Conservation (phyloP, 2,888 invertebrate species). For the Terebella lapidaria region DNA sequence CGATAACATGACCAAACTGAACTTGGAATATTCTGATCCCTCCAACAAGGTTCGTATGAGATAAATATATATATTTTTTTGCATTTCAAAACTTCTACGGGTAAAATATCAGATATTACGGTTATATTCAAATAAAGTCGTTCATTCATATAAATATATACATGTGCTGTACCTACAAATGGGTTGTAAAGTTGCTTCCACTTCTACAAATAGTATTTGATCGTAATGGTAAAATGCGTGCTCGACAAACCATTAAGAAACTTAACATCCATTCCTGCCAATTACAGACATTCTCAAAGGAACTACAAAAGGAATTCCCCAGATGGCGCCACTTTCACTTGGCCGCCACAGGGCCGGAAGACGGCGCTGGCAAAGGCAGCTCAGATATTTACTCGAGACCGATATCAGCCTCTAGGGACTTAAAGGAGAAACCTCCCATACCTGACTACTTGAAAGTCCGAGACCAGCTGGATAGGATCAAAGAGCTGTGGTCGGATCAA, state of each 20-base stretch:
- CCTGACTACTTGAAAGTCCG: slow-evolving; percentile 5
- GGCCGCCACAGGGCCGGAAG: neutral
- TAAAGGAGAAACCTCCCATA: neutral
- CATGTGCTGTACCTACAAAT: too few species aligned
- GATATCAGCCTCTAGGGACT: neutral
- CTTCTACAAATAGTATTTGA: too few species aligned
- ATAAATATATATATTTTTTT: too few species aligned
- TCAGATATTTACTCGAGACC: neutral
- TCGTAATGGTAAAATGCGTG: too few species aligned
- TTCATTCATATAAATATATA: neutral
- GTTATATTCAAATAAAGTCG: neutral
- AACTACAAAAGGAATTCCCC: slow-evolving; percentile 12
- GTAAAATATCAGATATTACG: neutral
- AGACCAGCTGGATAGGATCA: slow-evolving; percentile 26
- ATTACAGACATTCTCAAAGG: slow-evolving; percentile 11
- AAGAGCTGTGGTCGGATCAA: slow-evolving; percentile 32
- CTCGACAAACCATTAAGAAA: too few species aligned
- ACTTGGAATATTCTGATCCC: slow-evolving; percentile 3
- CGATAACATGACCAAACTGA: slow-evolving; percentile 33
- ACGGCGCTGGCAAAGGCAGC: neutral
- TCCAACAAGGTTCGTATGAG: slow-evolving; percentile 11
- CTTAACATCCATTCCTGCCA: too few species aligned
- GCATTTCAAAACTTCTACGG: too few species aligned
- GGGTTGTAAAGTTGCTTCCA: too few species aligned
- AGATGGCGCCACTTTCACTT: neutral